Percentiles rank a stretch among this genome's conserved stretches.
Evolutionary conservation across 2,797 vertebrate genomes (phyloP).

Genomic region (Pterois miles): DNA sequence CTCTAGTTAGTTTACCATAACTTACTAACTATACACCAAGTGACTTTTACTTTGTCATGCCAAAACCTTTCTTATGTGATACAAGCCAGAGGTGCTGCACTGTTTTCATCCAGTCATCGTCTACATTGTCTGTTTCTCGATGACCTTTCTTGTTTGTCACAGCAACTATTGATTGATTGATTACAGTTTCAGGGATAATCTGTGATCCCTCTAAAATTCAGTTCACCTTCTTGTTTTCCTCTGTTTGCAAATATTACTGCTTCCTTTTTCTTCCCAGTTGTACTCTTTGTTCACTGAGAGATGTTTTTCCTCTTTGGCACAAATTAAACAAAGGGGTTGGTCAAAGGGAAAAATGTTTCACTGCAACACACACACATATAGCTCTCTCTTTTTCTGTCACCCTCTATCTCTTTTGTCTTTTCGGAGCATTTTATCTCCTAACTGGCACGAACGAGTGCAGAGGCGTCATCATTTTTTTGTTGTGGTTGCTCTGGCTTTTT

Average conservation of each 20-base stretch:
- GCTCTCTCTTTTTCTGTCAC: neutral
- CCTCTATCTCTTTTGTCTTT: constrained; percentile 7
- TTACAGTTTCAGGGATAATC: neutral
- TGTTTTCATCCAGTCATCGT: constrained; percentile 2
- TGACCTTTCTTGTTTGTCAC: neutral
- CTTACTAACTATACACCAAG: neutral
- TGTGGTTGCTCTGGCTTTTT: constrained; percentile 23
- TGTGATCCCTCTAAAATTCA: neutral
- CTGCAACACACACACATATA: neutral
- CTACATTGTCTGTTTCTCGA: neutral
- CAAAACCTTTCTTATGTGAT: neutral
- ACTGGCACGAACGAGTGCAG: constrained; percentile 24
- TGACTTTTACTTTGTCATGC: neutral
- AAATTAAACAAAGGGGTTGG: neutral
- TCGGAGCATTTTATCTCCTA: constrained; percentile 24
- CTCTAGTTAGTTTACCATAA: neutral
- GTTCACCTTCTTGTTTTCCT: neutral
- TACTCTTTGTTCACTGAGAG: neutral
- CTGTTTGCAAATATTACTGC: neutral
- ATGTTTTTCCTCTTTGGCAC: neutral
- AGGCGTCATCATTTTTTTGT: constrained; percentile 30
- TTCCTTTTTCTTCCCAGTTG: neutral
- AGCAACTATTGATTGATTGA: constrained; percentile 7
- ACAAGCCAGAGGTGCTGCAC: neutral
- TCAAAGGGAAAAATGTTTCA: neutral